A percentile compares a stretch with the other conserved stretches of the same genome.
These are phyloP conservation scores for Planococcus citri DNA, from an alignment of 1,140 invertebrate genomes.

Conservation along the genomic window DNA sequence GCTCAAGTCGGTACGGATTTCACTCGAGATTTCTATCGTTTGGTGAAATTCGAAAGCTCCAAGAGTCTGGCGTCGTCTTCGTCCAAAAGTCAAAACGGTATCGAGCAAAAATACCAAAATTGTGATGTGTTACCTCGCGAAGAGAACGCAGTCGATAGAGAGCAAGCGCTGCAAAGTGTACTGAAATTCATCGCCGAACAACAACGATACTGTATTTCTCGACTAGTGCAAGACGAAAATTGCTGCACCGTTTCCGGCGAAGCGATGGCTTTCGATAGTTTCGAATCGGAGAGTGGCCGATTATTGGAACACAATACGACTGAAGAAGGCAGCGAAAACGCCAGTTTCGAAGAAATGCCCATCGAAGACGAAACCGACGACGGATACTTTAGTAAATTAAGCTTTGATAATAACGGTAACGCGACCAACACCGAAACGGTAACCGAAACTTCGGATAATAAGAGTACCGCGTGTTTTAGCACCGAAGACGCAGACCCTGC, in stretches of 20 bases:
- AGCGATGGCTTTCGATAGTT: conserved; percentile 28
- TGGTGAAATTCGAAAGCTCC: conserved; percentile 66
- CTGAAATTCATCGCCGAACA: conserved; percentile 61
- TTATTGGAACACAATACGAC: neutral
- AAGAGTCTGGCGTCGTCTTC: conserved; percentile 64
- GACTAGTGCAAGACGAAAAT: conserved; percentile 42
- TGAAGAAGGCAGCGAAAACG: neutral
- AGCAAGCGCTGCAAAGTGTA: conserved; percentile 56
- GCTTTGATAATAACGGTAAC: neutral
- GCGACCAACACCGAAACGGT: neutral
- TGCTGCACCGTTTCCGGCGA: conserved; percentile 35
- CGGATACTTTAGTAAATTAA: conserved; percentile 2
- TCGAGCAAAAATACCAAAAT: conserved; percentile 1
- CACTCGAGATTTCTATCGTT: conserved; percentile 58
- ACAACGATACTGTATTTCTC: conserved; percentile 49
- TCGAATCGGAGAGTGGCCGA: neutral
- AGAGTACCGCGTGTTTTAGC: neutral
- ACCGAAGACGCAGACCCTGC: neutral
- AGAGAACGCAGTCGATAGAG: conserved; percentile 41
- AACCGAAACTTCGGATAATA: neutral
- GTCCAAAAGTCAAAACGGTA: conserved; percentile 33
- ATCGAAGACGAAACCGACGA: neutral
- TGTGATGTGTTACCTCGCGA: neutral
- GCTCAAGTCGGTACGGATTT: conserved; percentile 58
- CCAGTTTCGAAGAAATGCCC: neutral